Base-by-base conservation (phyloP, 2,113 vertebrate species). In the Paraplagusia blochii region DNA sequence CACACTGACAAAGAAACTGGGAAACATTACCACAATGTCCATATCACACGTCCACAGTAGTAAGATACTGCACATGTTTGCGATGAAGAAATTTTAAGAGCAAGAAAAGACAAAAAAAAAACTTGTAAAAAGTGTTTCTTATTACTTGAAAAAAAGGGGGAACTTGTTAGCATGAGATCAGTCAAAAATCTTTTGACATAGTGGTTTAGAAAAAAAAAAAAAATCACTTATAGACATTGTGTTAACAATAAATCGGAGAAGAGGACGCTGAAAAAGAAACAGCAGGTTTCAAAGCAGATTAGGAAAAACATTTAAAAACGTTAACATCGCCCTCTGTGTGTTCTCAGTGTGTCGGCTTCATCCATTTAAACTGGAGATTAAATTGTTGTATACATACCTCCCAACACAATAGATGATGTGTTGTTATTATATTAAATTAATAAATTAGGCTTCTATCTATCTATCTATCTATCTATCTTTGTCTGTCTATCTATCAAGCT, bases 81-180 rank as follows among this genome's bases (percentile, higher is more conserved):
- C 46, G 64, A 43, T 66, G 70, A 63, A 72, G 74, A 70, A 62
- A 51, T 39, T 74, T 64, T 66, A 63, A 62, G 51, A 62, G 72
- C 77, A 84, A 85, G 76, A 87, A 81, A 84, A 87, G 79, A 79
- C 56, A 67, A 72, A 79, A 76, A 63, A 80, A 65, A 71, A 70
- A 29, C 51, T 35, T 6, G 49, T 15, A 12, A 33, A 17, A 79
- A 76, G 82, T 87, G 81, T 56, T 53, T 47, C 43, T 71, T 48
- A 74, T 50, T 69, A 65, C 56, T 79, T 46, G 75, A 40, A 40
- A 40, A 49, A 77, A 75, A 76, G 67, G 52, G 61, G 48, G 47
- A 63, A 67, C 18, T 35, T 64, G 74, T 77, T 34, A 65, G 63
- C 54, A 63, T 66, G 38, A 76, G 70, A 78, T 76, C 61, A 66